Base-by-base conservation (phyloP, 2,797 vertebrate species). In the Tauraco hartlaubi region DNA sequence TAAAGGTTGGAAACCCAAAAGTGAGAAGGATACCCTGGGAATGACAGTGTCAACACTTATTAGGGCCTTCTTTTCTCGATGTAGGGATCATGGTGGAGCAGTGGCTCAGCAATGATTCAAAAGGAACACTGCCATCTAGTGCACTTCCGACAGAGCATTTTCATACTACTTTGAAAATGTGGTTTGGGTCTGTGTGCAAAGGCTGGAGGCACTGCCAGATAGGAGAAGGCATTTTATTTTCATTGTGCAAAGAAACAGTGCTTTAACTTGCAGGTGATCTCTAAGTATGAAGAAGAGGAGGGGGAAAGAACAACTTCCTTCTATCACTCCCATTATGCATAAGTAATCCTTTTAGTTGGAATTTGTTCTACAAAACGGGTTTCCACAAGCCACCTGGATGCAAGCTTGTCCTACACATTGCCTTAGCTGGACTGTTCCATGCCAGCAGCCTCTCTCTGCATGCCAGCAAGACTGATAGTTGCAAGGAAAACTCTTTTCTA, bases 101-200 rank as follows among this genome's bases (percentile, higher is more conserved):
- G 44, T 48, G 41, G 26, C 26, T 85, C 37, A 17, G 44, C 22
- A 71, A 10, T 49, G 67, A 95, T 88, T 92, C 88, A 73, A 16
- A 96, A 90, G 80, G 89, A 95, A 96, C 59, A 96, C 67, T 91
- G 96, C 97, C 97, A 97, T 83, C 97, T 97, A 97, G 96, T 80
- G 97, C 83, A 22, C 66, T 90, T 77, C 0, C 0, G 67, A 26
- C 25, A 59, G 7, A 85, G 77, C 31, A 28, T 85, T 72, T 71
- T 62, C 33, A 39, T 23, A 7, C 25, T 31, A 5, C 39, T 44
- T 21, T 1, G 52, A 51, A 87, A 71, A 37, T 0, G 7, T 3
- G 31, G n/a, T 64, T 61, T 64, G 63, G 9, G 13, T 12, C 43
- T 58, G 12, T 23, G 15, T 37, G 44, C 35, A 66, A 49, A 43